Conservation (phyloP, 30 jellyfish, hydroid and myxozoan genomes). For the Haliclystus octoradiatus region DNA sequence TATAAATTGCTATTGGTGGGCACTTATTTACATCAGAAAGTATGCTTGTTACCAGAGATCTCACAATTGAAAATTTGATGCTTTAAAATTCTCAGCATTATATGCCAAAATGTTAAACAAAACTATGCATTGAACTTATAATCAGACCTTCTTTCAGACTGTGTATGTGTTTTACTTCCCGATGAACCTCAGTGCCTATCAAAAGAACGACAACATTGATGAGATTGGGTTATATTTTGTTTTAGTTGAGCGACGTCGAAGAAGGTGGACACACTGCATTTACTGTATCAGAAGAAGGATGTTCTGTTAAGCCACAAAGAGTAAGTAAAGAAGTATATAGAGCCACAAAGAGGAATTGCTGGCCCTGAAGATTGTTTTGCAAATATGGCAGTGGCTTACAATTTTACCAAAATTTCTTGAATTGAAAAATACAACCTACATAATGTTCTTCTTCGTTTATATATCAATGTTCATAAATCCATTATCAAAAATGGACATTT, state of each 20-base stretch:
- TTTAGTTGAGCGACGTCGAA: constrained; percentile 61
- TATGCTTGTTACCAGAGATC: too few species aligned
- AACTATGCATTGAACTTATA: too few species aligned
- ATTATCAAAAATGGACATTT: too few species aligned
- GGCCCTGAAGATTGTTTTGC: neutral
- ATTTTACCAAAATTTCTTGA: neutral
- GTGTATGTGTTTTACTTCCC: too few species aligned
- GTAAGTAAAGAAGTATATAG: constrained; percentile 9
- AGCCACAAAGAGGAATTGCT: neutral
- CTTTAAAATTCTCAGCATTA: too few species aligned
- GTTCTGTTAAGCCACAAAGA: constrained; percentile 21
- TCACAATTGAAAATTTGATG: too few species aligned
- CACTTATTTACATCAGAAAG: neutral
- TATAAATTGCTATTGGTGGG: too few species aligned
- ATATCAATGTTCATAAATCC: too few species aligned
- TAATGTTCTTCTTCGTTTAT: neutral
- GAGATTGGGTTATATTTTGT: neutral
- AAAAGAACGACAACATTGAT: too few species aligned
- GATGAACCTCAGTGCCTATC: too few species aligned
- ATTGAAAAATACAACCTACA: neutral
- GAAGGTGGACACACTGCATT: constrained; percentile 68
- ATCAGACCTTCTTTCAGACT: too few species aligned
- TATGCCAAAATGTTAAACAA: too few species aligned
- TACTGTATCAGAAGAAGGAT: constrained; percentile 33
- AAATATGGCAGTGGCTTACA: neutral